Evolutionary conservation across 1,140 invertebrate species (phyloP).

Genomic region (Philotrypesis tridentata): DNA sequence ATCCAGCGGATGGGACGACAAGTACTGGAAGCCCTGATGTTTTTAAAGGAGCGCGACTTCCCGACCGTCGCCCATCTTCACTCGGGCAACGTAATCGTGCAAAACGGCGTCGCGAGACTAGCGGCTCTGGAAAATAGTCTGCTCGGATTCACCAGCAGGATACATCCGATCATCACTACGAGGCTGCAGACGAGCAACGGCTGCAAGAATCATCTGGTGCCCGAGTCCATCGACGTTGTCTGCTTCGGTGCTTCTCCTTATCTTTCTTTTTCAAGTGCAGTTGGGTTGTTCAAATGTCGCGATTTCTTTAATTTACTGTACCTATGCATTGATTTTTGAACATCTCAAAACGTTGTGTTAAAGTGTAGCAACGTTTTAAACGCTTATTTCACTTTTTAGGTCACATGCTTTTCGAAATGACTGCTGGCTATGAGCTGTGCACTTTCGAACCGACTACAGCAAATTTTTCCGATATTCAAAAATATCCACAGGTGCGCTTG

Average conservation of each 20-base stretch:
- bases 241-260: conserved; percentile 79
- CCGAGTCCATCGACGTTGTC: conserved; percentile 81
- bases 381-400: conserved; percentile 67
- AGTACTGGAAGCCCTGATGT: conserved; percentile 89
- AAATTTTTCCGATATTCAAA: conserved; percentile 83
- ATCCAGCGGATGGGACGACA: conserved; percentile 91
- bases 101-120: conserved; percentile 89
- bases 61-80: conserved; percentile 90
- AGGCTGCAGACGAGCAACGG: conserved; percentile 57
- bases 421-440: conserved; percentile 86
- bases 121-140: conserved; percentile 89
- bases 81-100: conserved; percentile 91
- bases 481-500: conserved; percentile 81
- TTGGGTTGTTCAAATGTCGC: too few species aligned
- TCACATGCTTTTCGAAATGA: conserved; percentile 93
- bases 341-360: too few species aligned
- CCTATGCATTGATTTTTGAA: too few species aligned
- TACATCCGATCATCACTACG: conserved; percentile 76
- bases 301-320: neutral
- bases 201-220: conserved; percentile 58
- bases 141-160: conserved; percentile 83
- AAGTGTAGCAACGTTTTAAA: neutral
- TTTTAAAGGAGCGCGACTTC: conserved; percentile 90
- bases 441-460: conserved; percentile 81
- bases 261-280: too few species aligned